phyloP scores from a whole-genome alignment of 2,888 invertebrate genomes.

The Eupeodes latifasciatus region DNA sequence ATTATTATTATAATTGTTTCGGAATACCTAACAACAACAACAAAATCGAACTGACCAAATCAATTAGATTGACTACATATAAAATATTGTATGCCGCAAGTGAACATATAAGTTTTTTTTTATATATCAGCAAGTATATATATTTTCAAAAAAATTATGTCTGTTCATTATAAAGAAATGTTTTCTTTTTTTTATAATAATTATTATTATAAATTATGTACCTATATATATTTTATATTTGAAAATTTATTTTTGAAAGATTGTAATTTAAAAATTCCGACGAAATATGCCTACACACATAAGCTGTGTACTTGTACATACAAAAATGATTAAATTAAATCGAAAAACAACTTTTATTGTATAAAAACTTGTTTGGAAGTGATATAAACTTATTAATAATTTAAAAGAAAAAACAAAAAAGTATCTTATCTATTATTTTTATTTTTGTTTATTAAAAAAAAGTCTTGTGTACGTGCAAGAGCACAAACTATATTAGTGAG shows the following conservation, averaged over 20 bases:
- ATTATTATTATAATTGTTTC: constrained; percentile 45
- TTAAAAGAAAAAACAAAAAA: constrained; percentile 23
- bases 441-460: constrained; percentile 28
- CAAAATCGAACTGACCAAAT: constrained; percentile 73
- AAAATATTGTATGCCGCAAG: constrained; percentile 63
- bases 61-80: constrained; percentile 68
- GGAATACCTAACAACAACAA: constrained; percentile 41
- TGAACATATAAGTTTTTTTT: constrained; percentile 72
- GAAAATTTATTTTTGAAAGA: constrained; percentile 72
- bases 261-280: constrained; percentile 50
- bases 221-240: constrained; percentile 51
- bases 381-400: constrained; percentile 68
- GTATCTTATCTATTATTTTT: constrained; percentile 33
- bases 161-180: constrained; percentile 67
- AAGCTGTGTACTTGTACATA: constrained; percentile 70
- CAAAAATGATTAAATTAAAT: constrained; percentile 57
- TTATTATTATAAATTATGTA: constrained; percentile 40
- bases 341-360: constrained; percentile 59
- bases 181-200: constrained; percentile 46
- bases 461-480: constrained; percentile 69
- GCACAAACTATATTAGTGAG: constrained; percentile 50
- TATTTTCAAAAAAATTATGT: constrained; percentile 68
- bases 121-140: constrained; percentile 72
- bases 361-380: constrained; percentile 75
- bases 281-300: constrained; percentile 62